Evolutionary conservation across 2,888 invertebrate species (phyloP), one percentile per base, ranked within the genome.

Genomic region (Drosophila prostipennis): DNA sequence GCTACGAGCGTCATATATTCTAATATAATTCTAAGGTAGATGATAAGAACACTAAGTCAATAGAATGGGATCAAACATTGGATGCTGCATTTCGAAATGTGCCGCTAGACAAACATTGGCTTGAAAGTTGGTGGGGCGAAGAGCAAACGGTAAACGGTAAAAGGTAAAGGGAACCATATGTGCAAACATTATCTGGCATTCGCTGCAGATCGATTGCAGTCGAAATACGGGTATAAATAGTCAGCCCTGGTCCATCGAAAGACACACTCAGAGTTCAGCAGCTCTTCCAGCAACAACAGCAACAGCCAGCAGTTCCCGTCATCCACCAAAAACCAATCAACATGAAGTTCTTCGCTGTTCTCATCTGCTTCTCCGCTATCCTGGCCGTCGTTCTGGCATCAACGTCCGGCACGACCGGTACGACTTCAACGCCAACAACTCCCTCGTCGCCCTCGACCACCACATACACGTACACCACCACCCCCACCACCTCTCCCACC

Each of bases 1-100:
- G 91, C 34, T 93, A 93, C 76, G 91, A 92, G 72, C 86, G 90
- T 13, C 89, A 86, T 67, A 73, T 91, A 48, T 90, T 81, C 76
- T 90, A 90, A 69, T 29, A 23, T 7, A 29, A 1, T 29, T 29
- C 29, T 29, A 8, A 13, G 32, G 11, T n/a, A n/a, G 19, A 4
- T 37, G 0, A 16, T 37, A 51, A 7, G 11, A 36, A 10, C n/a
- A 32, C n/a, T 1, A 42, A 61, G 60, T 61, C 61, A 60, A 45
- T 53, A 53, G 14, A 36, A n/a, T 37, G 51, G 36, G 51, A 14
- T 65, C 29, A 63, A 63, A 63, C 45, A 63, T 63, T 63, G 40
- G 48, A 29, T 40, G 61, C 60, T 56, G 64, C 73, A 72, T 80
- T 82, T 75, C 78, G 45, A 42, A 74, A 79, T 42, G 34, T 40